These are phyloP conservation scores for Linhomoeus sp. DNA, from an alignment of 2,888 invertebrate genomes.

Conservation along the genomic window DNA sequence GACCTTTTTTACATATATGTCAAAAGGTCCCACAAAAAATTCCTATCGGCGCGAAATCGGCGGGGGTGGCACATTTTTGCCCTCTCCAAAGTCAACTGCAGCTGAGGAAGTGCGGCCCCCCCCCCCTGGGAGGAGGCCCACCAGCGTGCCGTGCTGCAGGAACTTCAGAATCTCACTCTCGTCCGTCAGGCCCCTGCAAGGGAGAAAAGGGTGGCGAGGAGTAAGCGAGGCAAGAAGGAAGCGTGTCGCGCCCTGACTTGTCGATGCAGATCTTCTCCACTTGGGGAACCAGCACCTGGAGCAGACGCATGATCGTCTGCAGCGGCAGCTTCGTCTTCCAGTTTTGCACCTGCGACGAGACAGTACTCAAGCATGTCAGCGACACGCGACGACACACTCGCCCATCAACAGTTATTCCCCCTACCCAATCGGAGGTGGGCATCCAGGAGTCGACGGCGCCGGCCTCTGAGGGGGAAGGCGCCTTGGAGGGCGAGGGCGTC, in stretches of 20 bases:
- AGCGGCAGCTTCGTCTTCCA: conserved; percentile 93
- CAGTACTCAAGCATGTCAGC: neutral
- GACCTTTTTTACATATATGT: too few species aligned
- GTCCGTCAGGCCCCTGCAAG: conserved; percentile 72
- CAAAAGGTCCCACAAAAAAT: too few species aligned
- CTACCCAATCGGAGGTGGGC: conserved; percentile 86
- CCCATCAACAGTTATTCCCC: too few species aligned
- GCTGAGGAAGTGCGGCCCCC: too few species aligned
- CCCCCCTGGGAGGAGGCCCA: conserved; percentile 87
- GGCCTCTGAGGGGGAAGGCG: neutral
- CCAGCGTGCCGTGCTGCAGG: conserved; percentile 90
- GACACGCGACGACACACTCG: too few species aligned
- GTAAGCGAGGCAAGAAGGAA: neutral
- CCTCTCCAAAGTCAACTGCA: too few species aligned
- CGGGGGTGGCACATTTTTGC: too few species aligned
- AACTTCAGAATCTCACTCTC: conserved; percentile 98
- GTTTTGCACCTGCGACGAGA: conserved; percentile 37
- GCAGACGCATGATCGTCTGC: conserved; percentile 92
- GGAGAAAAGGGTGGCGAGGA: neutral
- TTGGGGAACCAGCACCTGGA: conserved; percentile 95
- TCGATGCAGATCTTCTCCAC: conserved; percentile 99
- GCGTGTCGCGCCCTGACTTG: conserved; percentile 45
- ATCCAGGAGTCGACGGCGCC: conserved; percentile 41
- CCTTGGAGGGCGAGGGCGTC: neutral
- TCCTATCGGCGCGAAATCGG: too few species aligned